Evolutionary conservation across 2,888 invertebrate species (phyloP).

Genomic region (Andricus curvator): DNA sequence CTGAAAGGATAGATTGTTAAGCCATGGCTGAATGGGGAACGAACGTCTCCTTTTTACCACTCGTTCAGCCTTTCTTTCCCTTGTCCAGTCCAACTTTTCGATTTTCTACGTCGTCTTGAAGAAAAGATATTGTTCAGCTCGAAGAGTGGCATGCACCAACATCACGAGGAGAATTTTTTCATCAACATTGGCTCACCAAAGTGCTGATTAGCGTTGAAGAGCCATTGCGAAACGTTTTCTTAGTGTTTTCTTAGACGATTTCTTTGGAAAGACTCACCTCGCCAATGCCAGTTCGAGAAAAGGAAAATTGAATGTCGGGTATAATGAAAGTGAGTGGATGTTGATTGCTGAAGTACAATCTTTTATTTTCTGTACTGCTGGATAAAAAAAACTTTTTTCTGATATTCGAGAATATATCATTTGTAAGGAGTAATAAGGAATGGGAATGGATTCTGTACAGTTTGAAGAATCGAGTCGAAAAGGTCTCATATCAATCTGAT

Average conservation of each 20-base stretch:
- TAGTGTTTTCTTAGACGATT: neutral
- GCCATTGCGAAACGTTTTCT: slow-evolving; percentile 39
- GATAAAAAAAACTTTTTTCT: too few relatives aligned
- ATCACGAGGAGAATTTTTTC: slow-evolving; percentile 64
- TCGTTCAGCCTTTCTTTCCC: slow-evolving; percentile 64
- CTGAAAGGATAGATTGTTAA: slow-evolving; percentile 73
- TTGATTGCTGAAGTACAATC: neutral
- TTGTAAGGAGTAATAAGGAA: too few relatives aligned
- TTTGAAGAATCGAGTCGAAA: too few relatives aligned
- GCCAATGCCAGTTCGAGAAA: neutral
- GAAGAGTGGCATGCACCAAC: slow-evolving; percentile 23
- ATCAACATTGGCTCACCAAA: slow-evolving; percentile 67
- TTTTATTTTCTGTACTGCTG: too few relatives aligned
- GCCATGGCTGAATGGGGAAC: slow-evolving; percentile 68
- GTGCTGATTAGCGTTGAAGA: slow-evolving; percentile 67
- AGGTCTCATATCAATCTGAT: too few relatives aligned
- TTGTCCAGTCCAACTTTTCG: slow-evolving; percentile 61
- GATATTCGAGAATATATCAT: too few relatives aligned
- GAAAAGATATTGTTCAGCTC: slow-evolving; percentile 71
- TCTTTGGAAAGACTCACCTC: slow-evolving; percentile 39
- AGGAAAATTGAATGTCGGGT: slow-evolving; percentile 8
- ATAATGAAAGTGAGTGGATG: slow-evolving; percentile 10
- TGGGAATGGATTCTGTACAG: too few relatives aligned
- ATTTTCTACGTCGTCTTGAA: slow-evolving; percentile 72
- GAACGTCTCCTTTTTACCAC: slow-evolving; percentile 66